These are phyloP conservation scores for Drosophila setifemur DNA, from an alignment of 1,140 invertebrate species.

Conservation along the genomic window DNA sequence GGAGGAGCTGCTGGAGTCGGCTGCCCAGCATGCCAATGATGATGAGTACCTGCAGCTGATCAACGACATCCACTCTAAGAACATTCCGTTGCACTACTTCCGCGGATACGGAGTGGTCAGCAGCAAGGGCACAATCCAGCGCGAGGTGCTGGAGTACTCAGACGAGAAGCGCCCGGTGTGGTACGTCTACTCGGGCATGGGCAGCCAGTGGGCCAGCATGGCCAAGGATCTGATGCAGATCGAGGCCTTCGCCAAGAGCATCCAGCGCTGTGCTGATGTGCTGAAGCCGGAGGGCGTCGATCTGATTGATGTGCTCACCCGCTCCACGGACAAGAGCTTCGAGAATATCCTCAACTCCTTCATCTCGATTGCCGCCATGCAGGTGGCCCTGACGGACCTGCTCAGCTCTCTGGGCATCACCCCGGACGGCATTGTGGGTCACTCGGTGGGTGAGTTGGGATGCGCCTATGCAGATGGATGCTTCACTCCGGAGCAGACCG, in stretches of 20 bases:
- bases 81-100: constrained; percentile 88
- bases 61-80: constrained; percentile 88
- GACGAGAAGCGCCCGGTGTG: constrained; percentile 91
- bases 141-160: constrained; percentile 80
- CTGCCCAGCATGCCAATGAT: constrained; percentile 85
- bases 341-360: constrained; percentile 94
- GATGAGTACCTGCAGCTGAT: constrained; percentile 91
- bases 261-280: constrained; percentile 89
- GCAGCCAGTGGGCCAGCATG: constrained; percentile 98
- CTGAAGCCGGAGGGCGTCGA: constrained; percentile 91
- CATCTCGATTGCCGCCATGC: constrained; percentile 96
- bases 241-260: constrained; percentile 90
- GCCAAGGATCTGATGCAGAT: constrained; percentile 91
- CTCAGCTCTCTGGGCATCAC: constrained; percentile 89
- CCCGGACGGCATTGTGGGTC: constrained; percentile 97
- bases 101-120: constrained; percentile 91
- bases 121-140: constrained; percentile 67
- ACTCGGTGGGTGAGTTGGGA: constrained; percentile 96
- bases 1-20: constrained; percentile 86
- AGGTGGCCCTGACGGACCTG: constrained; percentile 95
- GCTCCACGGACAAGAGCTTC: constrained; percentile 89
- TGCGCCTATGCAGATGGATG: constrained; percentile 98
- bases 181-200: constrained; percentile 98
- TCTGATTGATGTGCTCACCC: constrained; percentile 91
- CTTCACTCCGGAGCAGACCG: constrained; percentile 95